These are phyloP conservation scores for Otus scops DNA, from an alignment of 2,797 vertebrate genomes.

Conservation along the genomic window DNA sequence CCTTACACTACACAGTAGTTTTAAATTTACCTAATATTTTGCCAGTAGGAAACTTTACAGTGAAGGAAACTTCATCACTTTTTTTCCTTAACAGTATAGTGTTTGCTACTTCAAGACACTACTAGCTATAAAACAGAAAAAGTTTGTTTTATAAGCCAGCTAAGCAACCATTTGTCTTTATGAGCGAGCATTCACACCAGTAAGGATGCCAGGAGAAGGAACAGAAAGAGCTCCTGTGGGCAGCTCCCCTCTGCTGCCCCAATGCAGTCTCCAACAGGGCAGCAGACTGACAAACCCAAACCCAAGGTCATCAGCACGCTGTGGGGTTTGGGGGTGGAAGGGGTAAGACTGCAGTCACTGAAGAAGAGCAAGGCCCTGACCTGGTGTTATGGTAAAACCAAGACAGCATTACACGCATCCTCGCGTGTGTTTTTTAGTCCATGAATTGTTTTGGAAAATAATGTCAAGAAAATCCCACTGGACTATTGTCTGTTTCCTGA, in stretches of 20 bases:
- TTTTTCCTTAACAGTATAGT: neutral
- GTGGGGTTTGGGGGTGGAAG: neutral
- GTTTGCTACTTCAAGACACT: neutral
- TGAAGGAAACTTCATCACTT: neutral
- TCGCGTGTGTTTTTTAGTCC: neutral
- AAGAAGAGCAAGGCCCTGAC: neutral
- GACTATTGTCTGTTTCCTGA: neutral
- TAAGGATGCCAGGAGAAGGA: neutral
- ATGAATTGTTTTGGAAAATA: neutral
- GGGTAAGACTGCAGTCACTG: neutral
- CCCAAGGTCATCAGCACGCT: neutral
- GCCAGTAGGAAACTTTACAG: neutral
- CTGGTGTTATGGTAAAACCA: neutral
- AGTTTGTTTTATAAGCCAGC: neutral
- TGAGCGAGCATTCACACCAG: neutral
- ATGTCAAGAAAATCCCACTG: neutral
- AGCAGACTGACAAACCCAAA: neutral
- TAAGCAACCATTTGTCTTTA: neutral
- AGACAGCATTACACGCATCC: neutral
- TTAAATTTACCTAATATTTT: neutral
- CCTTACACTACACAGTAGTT: neutral
- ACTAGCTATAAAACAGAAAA: neutral
- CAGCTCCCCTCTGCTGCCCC: neutral
- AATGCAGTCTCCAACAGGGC: neutral
- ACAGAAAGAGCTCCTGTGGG: neutral